Evolutionary conservation across 1,140 invertebrate genomes (phyloP).

Genomic region (Heliconius melpomene): DNA sequence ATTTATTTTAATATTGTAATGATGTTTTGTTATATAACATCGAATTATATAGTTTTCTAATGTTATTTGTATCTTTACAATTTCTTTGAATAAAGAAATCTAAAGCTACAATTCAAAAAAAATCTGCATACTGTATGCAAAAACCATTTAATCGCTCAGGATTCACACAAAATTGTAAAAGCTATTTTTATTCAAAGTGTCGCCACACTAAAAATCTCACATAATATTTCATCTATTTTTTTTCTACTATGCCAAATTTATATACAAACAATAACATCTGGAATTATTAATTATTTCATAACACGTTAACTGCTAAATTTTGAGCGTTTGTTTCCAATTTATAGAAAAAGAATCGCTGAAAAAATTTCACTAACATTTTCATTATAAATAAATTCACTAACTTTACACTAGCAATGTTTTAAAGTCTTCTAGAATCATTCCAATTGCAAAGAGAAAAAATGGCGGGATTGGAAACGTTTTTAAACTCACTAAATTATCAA

Average conservation of each 20-base stretch:
- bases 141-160: not conserved
- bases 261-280: conserved; percentile 26
- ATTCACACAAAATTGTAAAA: conserved; percentile 11
- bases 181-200: conserved; percentile 12
- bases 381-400: conserved; percentile 22
- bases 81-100: not conserved
- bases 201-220: not conserved
- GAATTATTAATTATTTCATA: conserved; percentile 19
- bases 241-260: conserved; percentile 23
- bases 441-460: not conserved
- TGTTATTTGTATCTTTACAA: not conserved
- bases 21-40: not conserved
- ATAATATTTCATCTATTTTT: conserved; percentile 1
- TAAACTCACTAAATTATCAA: not conserved
- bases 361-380: conserved; percentile 28
- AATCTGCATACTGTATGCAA: not conserved
- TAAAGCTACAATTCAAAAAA: not conserved
- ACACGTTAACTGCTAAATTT: conserved; percentile 29
- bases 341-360: conserved; percentile 23
- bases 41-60: not conserved
- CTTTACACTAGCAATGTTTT: conserved; percentile 4
- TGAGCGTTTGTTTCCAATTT: conserved; percentile 38
- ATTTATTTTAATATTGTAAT: not conserved
- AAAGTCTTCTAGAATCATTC: conserved; percentile 13
- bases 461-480: not conserved